phyloP scores from a whole-genome alignment of 2,888 invertebrate species.

The Pelosia muscerda region DNA sequence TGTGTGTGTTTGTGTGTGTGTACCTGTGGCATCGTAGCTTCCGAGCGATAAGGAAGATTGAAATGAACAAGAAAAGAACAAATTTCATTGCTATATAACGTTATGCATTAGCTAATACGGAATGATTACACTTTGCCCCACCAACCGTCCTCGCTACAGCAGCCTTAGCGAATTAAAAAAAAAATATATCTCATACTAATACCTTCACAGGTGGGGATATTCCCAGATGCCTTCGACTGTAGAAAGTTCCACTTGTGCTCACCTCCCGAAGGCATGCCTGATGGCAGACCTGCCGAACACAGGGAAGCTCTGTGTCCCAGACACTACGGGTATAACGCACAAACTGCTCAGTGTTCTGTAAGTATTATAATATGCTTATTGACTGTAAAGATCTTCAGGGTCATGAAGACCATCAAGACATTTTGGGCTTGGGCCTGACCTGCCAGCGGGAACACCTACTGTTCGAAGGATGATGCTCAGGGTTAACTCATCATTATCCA shows the following conservation, averaged over 20 bases:
- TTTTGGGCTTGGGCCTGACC: neutral
- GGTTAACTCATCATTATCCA: no score
- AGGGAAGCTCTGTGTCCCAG: constrained; percentile 75
- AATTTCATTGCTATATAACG: no score
- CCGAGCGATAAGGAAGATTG: no score
- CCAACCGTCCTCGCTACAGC: no score
- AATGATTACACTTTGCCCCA: no score
- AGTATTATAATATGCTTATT: constrained; percentile 31
- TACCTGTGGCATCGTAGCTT: no score
- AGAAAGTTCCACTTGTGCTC: constrained; percentile 81
- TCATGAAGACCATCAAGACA: no score
- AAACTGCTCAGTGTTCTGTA: constrained; percentile 80
- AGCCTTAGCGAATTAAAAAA: no score
- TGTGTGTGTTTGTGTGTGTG: no score
- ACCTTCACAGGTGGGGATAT: constrained; percentile 76
- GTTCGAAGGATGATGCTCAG: neutral
- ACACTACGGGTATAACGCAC: constrained; percentile 77
- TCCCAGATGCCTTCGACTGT: constrained; percentile 80
- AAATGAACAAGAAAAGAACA: no score
- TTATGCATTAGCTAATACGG: no score
- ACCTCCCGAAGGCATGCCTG: constrained; percentile 71
- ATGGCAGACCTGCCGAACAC: constrained; percentile 76
- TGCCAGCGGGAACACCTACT: neutral
- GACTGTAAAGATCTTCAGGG: neutral
- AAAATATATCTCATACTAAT: no score